Percentiles rank a stretch among this genome's conserved stretches.
phyloP scores from a whole-genome alignment of 1,140 invertebrate species.

The Cardiocondyla obscurior region DNA sequence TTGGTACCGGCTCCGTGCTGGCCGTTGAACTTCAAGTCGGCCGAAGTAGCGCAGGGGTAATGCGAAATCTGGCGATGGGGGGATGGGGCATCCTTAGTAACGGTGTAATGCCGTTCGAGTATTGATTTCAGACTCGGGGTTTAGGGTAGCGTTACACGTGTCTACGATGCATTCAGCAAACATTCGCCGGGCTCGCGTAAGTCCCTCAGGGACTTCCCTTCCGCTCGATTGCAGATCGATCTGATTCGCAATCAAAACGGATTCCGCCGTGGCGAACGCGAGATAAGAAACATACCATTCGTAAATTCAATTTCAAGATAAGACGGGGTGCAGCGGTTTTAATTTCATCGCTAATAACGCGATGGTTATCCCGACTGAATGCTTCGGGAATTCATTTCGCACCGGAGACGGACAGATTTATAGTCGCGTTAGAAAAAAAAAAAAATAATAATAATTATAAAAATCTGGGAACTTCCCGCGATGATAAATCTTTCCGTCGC shows the following conservation, averaged over 20 bases:
- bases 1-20: slow-evolving; percentile 9
- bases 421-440: not conserved
- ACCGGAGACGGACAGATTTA: not conserved
- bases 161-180: slow-evolving; percentile 66
- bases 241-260: not conserved
- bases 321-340: no score
- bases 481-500: not conserved
- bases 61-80: slow-evolving; percentile 64
- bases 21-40: slow-evolving; percentile 27
- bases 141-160: slow-evolving; percentile 71
- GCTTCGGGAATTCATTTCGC: not conserved
- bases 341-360: no score
- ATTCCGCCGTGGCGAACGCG: not conserved
- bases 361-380: not conserved
- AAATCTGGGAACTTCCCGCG: not conserved
- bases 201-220: slow-evolving; percentile 21
- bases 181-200: slow-evolving; percentile 49
- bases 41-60: slow-evolving; percentile 38
- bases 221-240: slow-evolving; percentile 22
- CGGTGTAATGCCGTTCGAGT: slow-evolving; percentile 73
- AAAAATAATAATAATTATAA: not conserved
- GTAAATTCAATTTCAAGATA: not conserved
- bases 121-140: slow-evolving; percentile 72
- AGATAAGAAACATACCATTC: not conserved
- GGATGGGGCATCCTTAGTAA: slow-evolving; percentile 74